Evolutionary conservation across 2,113 vertebrate genomes (phyloP), one percentile per base, ranked within the genome.

Genomic region (Carassius gibelio): DNA sequence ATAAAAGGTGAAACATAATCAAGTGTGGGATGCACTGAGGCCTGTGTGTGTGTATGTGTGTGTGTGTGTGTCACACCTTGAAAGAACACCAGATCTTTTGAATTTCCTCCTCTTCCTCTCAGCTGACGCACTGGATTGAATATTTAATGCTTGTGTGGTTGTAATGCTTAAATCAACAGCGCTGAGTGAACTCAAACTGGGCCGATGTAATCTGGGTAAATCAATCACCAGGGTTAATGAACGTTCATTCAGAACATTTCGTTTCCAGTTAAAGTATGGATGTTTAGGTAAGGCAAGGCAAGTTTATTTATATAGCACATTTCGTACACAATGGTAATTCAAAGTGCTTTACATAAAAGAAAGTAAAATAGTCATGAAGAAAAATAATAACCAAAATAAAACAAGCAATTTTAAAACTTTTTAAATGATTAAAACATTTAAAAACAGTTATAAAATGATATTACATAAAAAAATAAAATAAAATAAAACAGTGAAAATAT

Each of bases 1-100:
- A 86, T 75, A 85, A 85, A 83, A 89, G 88, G 84, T 88, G 84
- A 83, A 86, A 85, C 84, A 81, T 87, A 86, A 85, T 89, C 84
- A 77, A 78, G 48, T 78, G 81, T 77, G 62, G n/a, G 72, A 80
- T 59, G 50, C 66, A 61, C 77, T 61, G 15, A 50, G 42, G 55
- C 52, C 19, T 62, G 26, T 0, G 26, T 34, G 48, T 3, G 45
- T 75, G 66, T 68, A 26, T 36, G 23, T 68, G 21, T 52, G 72
- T 48, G 71, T 74, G 75, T 75, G 72, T 75, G 42, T 48, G 45
- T 75, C 48, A 52, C 23, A 17, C 48, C 74, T 76, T 26, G 50
- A 38, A 59, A 78, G 76, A 66, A 9, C 3, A 17, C 75, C 10
- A 23, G 23, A 76, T 80, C 34, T 15, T 80, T 80, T 80, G 21